Base-by-base conservation (phyloP, 2,888 invertebrate genomes). In the Cantharis lateralis region DNA sequence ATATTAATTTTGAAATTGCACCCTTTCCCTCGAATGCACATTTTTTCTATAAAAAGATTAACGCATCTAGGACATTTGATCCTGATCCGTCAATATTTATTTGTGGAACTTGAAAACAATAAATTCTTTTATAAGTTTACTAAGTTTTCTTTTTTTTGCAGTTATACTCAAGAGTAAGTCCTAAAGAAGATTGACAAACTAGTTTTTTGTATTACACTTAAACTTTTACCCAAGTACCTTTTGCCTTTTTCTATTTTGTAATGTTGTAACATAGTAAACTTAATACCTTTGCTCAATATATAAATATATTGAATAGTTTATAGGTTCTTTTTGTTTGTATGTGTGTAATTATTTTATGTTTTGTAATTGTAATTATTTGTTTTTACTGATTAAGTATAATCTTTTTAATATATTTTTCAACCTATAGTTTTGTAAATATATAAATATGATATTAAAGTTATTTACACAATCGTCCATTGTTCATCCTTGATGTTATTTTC, bases 241-340 rank as follows among this genome's bases (percentile, higher is more conserved):
- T 83, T 83, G 82, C 82, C 83, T 82, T 84, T 83, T 83, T 82
- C 71, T 75, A 74, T 72, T 77, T 71, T 71, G 61, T 75, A 70
- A 76, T 26, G 66, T 71, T 73, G 76, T 76, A 76, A 70, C 61
- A 76, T 74, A 78, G 74, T 72, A 76, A 68, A 68, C 64, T 78
- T 73, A 75, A 80, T 82, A 85, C 87, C 87, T 88, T 88, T 86
- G 86, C 87, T 88, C 88, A 88, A 87, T 88, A 88, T 88, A 87
- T 84, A 79, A 74, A 72, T 85, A 88, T 88, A 88, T 88, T 88
- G 87, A 85, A 81, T 82, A 83, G 86, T 83, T 84, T 82, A 83
- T 87, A 87, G 87, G 87, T 84, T 82, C 24, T 66, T 63, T 79
- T 71, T 81, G 79, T 73, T 78, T 83, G 82, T 82, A 64, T 69